Conservation (phyloP, 2,113 vertebrate species). For the Poeciliopsis retropinna region DNA sequence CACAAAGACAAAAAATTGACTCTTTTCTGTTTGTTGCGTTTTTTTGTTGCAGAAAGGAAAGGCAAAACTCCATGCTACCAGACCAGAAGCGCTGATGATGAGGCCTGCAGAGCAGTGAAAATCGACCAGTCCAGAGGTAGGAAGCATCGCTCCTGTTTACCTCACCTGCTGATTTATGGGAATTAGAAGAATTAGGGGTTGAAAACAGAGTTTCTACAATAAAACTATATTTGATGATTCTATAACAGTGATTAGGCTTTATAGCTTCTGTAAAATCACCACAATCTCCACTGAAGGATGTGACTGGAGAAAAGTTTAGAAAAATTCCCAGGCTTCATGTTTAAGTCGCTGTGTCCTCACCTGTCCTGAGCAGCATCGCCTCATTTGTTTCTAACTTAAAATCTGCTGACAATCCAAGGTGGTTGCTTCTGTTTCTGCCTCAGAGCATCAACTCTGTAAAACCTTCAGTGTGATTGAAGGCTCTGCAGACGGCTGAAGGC, state of each 20-base stretch:
- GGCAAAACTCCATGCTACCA: slow-evolving; percentile 69
- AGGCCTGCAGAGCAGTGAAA: slow-evolving; percentile 78
- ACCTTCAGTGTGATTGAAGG: neutral
- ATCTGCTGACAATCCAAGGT: neutral
- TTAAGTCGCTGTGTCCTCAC: no score
- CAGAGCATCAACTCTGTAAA: neutral
- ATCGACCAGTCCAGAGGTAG: slow-evolving; percentile 76
- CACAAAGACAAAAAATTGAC: neutral
- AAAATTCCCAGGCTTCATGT: no score
- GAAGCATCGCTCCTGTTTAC: neutral
- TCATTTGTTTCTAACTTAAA: neutral
- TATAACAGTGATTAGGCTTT: no score
- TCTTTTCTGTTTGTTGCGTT: neutral
- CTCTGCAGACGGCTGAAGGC: neutral
- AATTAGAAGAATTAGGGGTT: no score
- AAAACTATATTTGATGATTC: no score
- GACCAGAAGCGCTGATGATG: slow-evolving; percentile 66
- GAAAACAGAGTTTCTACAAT: no score
- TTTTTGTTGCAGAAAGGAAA: slow-evolving; percentile 71
- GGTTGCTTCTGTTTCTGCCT: neutral
- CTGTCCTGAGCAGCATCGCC: no score
- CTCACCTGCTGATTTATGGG: neutral
- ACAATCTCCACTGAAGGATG: no score
- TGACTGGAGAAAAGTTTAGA: no score
- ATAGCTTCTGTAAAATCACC: no score